Evolutionary conservation across 2,888 invertebrate genomes (phyloP), one percentile per base, ranked within the genome.

Genomic region (Alloplasta piceator): DNA sequence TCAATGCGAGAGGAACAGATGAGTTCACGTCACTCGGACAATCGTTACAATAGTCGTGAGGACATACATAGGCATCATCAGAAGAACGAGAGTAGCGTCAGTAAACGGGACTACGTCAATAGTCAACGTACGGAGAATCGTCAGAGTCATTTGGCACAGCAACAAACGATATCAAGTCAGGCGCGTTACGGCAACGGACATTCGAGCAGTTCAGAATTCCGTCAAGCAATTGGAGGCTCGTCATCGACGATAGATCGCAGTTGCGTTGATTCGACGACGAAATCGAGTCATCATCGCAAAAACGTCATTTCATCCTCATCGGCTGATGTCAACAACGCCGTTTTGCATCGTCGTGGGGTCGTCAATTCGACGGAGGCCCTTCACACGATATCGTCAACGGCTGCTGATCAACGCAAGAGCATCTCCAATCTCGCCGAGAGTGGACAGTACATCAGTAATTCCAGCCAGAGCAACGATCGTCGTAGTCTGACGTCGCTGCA

Each of bases 401-500:
- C 96, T 14, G 95, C 96, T 36, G 96, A 96, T 82, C 96, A 96
- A 91, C 94, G 96, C 67, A 96, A 96, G 90, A 97, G 97, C 78
- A 96, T 97, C 79, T 95, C 95, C 36, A 97, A 97, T 89, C 93
- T 97, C 0, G 95, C 96, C 74, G 96, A 96, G 82, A 95, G 95
- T 85, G 95, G 95, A 7, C 95, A 95, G 86, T 95, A 94, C 86
- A 94, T 95, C 77, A 95, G 94, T 82, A 95, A 95, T 84, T 94
- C 95, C 1, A 94, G 94, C 0, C 95, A 95, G 78, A 95, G 95
- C 84, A 94, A 94, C 7, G 96, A 97, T 83, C 94, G 97, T 79
- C 95, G 95, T 86, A 97, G 97, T 88, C 94, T 96, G 55, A 97
- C 96, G 86, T 95, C 96, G 1, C 94, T 97, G 90, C 97, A 97